These are phyloP conservation scores for Axis porcinus DNA, from an alignment of 2,113 vertebrate species.

Conservation along the genomic window DNA sequence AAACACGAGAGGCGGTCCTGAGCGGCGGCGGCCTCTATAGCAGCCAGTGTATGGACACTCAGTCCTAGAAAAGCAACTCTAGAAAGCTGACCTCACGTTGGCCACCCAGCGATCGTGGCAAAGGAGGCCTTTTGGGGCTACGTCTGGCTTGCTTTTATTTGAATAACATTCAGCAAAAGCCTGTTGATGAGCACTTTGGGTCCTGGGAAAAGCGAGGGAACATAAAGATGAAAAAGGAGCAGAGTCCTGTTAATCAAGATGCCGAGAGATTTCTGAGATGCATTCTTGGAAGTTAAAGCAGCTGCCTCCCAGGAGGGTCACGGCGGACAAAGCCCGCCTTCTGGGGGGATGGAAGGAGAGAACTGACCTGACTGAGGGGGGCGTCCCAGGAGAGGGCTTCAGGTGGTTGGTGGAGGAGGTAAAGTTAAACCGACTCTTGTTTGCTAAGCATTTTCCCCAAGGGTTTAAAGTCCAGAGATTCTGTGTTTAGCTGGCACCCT, in stretches of 20 bases:
- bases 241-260: not conserved
- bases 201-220: not conserved
- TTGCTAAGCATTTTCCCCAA: not conserved
- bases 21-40: not conserved
- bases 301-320: not conserved
- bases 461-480: not conserved
- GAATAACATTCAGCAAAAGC: not conserved
- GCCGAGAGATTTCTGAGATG: not conserved
- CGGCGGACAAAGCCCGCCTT: accelerated
- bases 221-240: not conserved
- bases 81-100: not conserved
- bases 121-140: not conserved
- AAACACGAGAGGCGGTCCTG: not conserved
- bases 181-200: not conserved
- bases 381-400: not conserved
- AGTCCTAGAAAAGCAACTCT: not conserved
- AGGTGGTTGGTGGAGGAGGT: not conserved
- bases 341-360: accelerated
- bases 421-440: not conserved
- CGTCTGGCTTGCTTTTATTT: not conserved
- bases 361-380: accelerated
- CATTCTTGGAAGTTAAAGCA: accelerated
- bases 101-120: accelerated
- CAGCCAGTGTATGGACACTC: accelerated
- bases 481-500: not conserved